Evolutionary conservation across 2,113 vertebrate genomes (phyloP), one percentile per base, ranked within the genome.

Genomic region (Sebastes fasciatus): DNA sequence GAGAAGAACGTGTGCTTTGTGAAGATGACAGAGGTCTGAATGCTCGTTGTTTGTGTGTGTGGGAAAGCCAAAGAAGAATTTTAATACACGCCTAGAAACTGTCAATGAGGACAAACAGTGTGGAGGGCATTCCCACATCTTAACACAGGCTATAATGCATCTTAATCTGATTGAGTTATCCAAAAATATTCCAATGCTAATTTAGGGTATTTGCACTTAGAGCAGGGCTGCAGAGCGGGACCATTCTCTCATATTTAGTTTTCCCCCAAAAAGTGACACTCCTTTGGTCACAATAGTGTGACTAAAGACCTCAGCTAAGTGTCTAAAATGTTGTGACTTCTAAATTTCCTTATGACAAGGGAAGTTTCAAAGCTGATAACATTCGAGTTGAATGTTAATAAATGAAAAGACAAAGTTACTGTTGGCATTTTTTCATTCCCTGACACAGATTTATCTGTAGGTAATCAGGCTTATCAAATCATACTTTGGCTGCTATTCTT

Each of bases 271-370:
- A 45, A 52, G 45, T 10, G 61, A 57, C 43, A 9, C 9, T 70
- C 23, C 34, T 75, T 83, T 58, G 14, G 74, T 85, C 80, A 76
- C 77, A 63, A 12, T 21, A 48, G 10, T 79, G 77, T 85, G 75
- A 88, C 75, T 40, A 71, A 79, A 81, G 55, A 49, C 77, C 51
- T 61, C 19, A 2, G 71, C 72, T 73, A 48, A 85, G 26, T 79
- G 78, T 77, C 69, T 65, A 23, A 58, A 67, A 52, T 55, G 21
- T 78, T 65, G 40, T 70, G 46, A 64, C 43, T 83, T 74, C 74
- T 61, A 71, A 70, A 75, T 75, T 77, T 75, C 62, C 46, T 64
- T 13, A 46, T 26, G 21, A 60, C 11, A 72, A 45, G 23, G 13
- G 34, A 63, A 63, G 45, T 80, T 76, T 78, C 23, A 60, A 67